Percentiles rank a stretch among this genome's conserved stretches.
phyloP scores from a whole-genome alignment of 2,797 vertebrate species.

The Pseudochaenichthys georgianus region DNA sequence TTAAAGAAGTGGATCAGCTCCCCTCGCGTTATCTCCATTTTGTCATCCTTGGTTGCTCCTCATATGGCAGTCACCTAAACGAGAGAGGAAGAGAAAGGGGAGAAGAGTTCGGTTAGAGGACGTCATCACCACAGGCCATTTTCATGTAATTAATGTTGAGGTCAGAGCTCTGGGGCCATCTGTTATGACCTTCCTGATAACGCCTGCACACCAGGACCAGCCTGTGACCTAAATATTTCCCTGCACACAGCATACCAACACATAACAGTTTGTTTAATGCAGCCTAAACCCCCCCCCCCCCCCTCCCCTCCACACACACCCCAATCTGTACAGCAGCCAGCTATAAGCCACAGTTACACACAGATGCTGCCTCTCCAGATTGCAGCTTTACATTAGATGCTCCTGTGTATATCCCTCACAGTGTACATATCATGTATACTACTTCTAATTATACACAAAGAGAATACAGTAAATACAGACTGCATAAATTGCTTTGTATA shows the following conservation, averaged over 20 bases:
- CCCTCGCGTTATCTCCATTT: constrained; percentile 31
- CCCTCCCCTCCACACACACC: not conserved
- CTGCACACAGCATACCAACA: constrained; percentile 50
- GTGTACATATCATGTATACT: not conserved
- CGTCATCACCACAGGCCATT: constrained; percentile 71
- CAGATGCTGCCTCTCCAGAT: constrained; percentile 8
- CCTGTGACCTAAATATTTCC: constrained; percentile 65
- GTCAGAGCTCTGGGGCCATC: constrained; percentile 77
- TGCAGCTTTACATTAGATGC: not conserved
- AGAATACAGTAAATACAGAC: not conserved
- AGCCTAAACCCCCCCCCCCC: not conserved
- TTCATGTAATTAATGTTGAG: constrained; percentile 78
- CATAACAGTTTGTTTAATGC: constrained; percentile 36
- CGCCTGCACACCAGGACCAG: constrained; percentile 55
- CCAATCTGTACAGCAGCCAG: constrained; percentile 10
- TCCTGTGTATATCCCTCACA: not conserved
- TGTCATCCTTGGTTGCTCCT: constrained; percentile 62
- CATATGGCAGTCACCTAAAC: constrained; percentile 76
- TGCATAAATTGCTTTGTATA: not conserved
- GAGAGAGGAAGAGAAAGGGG: constrained; percentile 17
- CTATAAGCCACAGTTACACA: constrained; percentile 26
- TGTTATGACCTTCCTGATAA: constrained; percentile 76
- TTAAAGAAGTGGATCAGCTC: constrained; percentile 59
- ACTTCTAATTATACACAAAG: not conserved
- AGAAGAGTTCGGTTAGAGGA: constrained; percentile 43